These are phyloP conservation scores for Calliphora vicina DNA, from an alignment of 1,140 invertebrate species.

Conservation along the genomic window DNA sequence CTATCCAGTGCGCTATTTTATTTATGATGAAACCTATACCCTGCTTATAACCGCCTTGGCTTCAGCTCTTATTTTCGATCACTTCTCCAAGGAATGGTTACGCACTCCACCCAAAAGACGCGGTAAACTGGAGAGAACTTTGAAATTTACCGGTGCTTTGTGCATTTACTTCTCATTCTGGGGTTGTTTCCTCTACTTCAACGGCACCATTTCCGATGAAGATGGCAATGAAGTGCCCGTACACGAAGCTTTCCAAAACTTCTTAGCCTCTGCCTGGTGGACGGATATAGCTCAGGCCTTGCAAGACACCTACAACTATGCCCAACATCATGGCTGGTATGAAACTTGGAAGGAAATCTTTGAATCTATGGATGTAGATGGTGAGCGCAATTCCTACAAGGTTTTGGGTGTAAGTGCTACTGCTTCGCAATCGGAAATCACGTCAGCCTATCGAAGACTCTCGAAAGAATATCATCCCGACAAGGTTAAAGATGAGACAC, in stretches of 20 bases:
- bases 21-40: slow-evolving; percentile 75
- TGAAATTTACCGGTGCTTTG: slow-evolving; percentile 68
- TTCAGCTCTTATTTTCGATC: slow-evolving; percentile 74
- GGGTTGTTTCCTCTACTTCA: slow-evolving; percentile 86
- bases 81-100: slow-evolving; percentile 80
- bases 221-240: slow-evolving; percentile 88
- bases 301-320: slow-evolving; percentile 77
- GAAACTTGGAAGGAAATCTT: slow-evolving; percentile 87
- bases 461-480: slow-evolving; percentile 93
- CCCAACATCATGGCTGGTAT: slow-evolving; percentile 82
- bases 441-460: slow-evolving; percentile 78
- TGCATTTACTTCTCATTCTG: slow-evolving; percentile 78
- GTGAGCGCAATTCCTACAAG: slow-evolving; percentile 89
- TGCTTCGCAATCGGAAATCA: slow-evolving; percentile 87
- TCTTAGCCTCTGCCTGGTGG: slow-evolving; percentile 87
- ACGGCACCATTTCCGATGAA: slow-evolving; percentile 84
- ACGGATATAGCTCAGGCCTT: slow-evolving; percentile 78
- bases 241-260: slow-evolving; percentile 86
- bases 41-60: slow-evolving; percentile 72
- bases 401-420: slow-evolving; percentile 79
- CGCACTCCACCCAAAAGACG: slow-evolving; percentile 68
- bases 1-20: slow-evolving; percentile 72
- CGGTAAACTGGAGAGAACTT: slow-evolving; percentile 61
- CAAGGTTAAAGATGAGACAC: slow-evolving; percentile 78
- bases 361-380: slow-evolving; percentile 85